Base-by-base conservation (phyloP, 2,888 invertebrate genomes). In the Poecilobothrus nobilitatus region DNA sequence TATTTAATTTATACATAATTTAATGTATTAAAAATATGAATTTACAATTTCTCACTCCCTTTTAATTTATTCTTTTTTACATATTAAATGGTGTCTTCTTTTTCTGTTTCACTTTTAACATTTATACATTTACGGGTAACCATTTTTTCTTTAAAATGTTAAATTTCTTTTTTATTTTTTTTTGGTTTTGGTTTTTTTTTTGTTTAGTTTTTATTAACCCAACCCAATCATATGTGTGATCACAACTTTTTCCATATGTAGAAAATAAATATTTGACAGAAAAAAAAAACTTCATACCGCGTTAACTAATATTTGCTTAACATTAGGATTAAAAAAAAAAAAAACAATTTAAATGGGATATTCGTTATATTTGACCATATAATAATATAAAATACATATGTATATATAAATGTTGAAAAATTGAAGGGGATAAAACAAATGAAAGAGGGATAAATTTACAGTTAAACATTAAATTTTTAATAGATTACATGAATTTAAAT, bases 261-360 rank as follows among this genome's bases (percentile, higher is more conserved):
- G 5, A 41, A 41, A 41, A 41, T 12, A 12, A 41, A 8, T 41
- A 41, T 27, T 5, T 27, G 2, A 27, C 27, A 27, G 27, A 27
- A 27, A 3, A 41, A 41, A 41, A 3, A 41, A 41, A 41, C 2
- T 12, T 53, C 7, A 53, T 18, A 53, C 2, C 53, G n/a, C 18
- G 53, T 53, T 53, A 53, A n/a, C 53, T 53, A 53, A 53, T 15
- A n/a, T 53, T 53, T 53, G 15, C 53, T 53, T 53, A 53, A 53
- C 53, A 53, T 15, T 53, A 53, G 53, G 53, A 53, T 53, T 53
- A 53, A 53, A 37, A 10, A 37, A 37, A 10, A 37, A 10, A 37
- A 27, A 27, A 27, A 27, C 27, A 27, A 27, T 27, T 27, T 27
- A 27, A 27, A 27, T 27, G 5, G 27, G 5, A 27, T 27, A 27